Conservation (phyloP, 2,797 vertebrate genomes). For the Mareca strepera region DNA sequence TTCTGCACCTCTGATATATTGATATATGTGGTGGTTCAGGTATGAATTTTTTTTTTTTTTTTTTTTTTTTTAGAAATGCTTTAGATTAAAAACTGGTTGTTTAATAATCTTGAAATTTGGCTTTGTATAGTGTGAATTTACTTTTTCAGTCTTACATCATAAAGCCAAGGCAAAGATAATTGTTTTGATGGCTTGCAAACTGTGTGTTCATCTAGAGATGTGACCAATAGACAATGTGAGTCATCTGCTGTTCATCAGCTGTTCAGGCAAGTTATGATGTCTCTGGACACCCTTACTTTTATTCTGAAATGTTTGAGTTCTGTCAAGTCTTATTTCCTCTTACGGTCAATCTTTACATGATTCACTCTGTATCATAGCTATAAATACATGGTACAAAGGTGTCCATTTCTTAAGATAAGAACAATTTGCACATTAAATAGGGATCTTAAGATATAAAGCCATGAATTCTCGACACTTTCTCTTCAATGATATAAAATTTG, state of each 20-base stretch:
- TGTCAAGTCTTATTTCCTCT: not conserved
- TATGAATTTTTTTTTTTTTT: no score
- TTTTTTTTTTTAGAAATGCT: no score
- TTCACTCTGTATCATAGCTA: not conserved
- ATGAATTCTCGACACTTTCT: not conserved
- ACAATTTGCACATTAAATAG: not conserved
- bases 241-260: not conserved
- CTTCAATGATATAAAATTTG: not conserved
- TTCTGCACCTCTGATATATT: not conserved
- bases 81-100: no score
- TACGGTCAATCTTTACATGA: not conserved
- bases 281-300: not conserved
- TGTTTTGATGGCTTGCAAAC: not conserved
- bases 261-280: not conserved
- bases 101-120: no score
- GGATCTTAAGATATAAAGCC: not conserved
- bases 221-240: not conserved
- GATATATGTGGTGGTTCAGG: not conserved
- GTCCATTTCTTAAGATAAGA: not conserved
- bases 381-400: not conserved
- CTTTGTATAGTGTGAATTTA: not conserved
- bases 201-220: not conserved
- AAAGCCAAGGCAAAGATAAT: not conserved
- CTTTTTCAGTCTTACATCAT: not conserved
- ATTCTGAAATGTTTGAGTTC: not conserved